A percentile compares a stretch with the other conserved stretches of the same genome.
Evolutionary conservation across 2,888 invertebrate species (phyloP).

Genomic region (Gasteruption jaculator): DNA sequence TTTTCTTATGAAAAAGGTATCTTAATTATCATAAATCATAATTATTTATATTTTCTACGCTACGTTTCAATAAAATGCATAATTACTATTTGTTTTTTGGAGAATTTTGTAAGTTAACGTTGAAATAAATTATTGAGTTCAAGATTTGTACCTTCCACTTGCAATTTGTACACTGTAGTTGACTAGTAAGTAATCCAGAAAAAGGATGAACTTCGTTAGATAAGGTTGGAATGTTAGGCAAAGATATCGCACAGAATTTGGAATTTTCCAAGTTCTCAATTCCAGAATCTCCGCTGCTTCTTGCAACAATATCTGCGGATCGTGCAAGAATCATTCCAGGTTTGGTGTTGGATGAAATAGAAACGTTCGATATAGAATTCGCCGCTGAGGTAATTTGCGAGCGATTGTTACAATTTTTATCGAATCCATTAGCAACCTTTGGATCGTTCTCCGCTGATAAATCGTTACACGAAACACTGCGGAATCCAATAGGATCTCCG

Average conservation of each 20-base stretch:
- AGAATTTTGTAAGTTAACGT: no score
- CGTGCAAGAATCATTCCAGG: conserved; percentile 47
- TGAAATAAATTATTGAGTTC: not conserved
- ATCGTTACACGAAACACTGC: conserved; percentile 46
- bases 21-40: no score
- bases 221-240: conserved; percentile 28
- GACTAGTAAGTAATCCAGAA: conserved; percentile 71
- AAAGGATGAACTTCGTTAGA: conserved; percentile 61
- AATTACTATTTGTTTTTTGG: not conserved
- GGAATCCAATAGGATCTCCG: conserved; percentile 34
- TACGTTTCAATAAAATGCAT: no score
- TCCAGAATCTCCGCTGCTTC: conserved; percentile 19
- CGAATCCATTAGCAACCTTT: conserved; percentile 27
- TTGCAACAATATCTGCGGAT: conserved; percentile 40
- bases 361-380: conserved; percentile 36
- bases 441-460: conserved; percentile 28
- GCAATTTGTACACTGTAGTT: conserved; percentile 71
- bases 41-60: no score
- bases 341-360: conserved; percentile 28
- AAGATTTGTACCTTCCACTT: conserved; percentile 58
- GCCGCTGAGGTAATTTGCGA: conserved; percentile 27
- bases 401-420: conserved; percentile 33
- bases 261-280: conserved; percentile 32
- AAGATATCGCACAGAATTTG: conserved; percentile 38
- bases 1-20: no score